Conservation (phyloP, 2,113 vertebrate species). For the Corvus cornix region DNA sequence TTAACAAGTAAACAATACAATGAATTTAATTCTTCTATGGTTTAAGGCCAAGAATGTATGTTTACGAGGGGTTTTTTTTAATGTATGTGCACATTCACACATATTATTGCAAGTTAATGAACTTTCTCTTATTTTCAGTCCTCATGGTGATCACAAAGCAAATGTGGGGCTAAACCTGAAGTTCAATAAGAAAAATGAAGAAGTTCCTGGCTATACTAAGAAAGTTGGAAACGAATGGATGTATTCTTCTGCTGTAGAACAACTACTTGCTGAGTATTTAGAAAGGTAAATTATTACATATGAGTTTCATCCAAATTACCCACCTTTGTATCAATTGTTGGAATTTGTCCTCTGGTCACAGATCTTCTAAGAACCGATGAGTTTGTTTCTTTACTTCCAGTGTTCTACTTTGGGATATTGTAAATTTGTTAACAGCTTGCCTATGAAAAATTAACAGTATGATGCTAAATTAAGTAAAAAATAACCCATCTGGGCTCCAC, state of each 20-base stretch:
- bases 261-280: constrained; percentile 91
- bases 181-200: constrained; percentile 99
- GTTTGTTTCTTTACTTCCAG: neutral
- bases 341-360: neutral
- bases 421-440: neutral
- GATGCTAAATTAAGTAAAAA: neutral
- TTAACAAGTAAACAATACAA: neutral
- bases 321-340: neutral
- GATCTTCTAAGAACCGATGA: neutral
- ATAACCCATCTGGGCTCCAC: neutral
- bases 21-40: neutral
- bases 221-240: constrained; percentile 95
- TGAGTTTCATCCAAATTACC: neutral
- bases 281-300: constrained; percentile 80
- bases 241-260: constrained; percentile 93
- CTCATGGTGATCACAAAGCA: constrained; percentile 92
- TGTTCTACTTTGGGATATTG: neutral
- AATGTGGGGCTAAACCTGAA: constrained; percentile 97
- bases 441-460: neutral
- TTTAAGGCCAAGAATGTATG: neutral
- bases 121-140: constrained; percentile 71
- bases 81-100: too few species aligned
- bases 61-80: neutral
- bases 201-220: constrained; percentile 97
- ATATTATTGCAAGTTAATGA: neutral